These are phyloP conservation scores for Notospermus geniculatus DNA, from an alignment of 1,140 invertebrate genomes.

Conservation along the genomic window DNA sequence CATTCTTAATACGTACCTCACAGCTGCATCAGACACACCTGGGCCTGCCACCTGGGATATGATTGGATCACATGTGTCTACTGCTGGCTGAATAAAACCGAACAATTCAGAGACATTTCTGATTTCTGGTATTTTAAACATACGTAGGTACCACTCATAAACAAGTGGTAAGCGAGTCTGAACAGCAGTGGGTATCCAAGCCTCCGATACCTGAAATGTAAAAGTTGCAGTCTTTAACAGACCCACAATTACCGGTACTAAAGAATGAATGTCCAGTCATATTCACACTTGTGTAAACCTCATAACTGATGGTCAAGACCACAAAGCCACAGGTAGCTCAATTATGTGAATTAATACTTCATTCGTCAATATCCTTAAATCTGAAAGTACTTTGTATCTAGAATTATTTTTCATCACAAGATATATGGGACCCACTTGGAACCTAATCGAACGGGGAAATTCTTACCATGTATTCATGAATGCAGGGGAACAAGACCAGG, in stretches of 20 bases:
- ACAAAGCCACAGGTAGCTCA: background rate
- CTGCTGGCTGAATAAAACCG: slow-evolving; percentile 22
- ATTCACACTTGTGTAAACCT: no score
- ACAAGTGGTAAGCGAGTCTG: slow-evolving; percentile 7
- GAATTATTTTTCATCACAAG: no score
- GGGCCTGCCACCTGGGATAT: background rate
- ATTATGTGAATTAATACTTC: background rate
- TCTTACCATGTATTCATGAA: slow-evolving; percentile 1
- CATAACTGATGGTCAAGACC: no score
- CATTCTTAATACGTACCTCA: background rate
- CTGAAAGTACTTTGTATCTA: background rate
- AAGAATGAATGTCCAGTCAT: no score
- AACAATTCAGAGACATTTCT: slow-evolving; percentile 22
- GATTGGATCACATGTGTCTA: slow-evolving; percentile 13
- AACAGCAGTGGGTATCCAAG: background rate
- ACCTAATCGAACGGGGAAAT: background rate
- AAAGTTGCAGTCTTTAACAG: no score
- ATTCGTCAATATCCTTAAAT: background rate
- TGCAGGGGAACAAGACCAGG: background rate
- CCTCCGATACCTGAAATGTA: background rate
- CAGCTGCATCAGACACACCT: background rate
- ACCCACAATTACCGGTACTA: no score
- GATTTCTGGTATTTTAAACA: slow-evolving; percentile 32
- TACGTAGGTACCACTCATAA: slow-evolving; percentile 38
- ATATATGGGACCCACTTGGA: background rate